Conservation (phyloP, 2,888 invertebrate species). For the Zaprionus obscuricornis region DNA sequence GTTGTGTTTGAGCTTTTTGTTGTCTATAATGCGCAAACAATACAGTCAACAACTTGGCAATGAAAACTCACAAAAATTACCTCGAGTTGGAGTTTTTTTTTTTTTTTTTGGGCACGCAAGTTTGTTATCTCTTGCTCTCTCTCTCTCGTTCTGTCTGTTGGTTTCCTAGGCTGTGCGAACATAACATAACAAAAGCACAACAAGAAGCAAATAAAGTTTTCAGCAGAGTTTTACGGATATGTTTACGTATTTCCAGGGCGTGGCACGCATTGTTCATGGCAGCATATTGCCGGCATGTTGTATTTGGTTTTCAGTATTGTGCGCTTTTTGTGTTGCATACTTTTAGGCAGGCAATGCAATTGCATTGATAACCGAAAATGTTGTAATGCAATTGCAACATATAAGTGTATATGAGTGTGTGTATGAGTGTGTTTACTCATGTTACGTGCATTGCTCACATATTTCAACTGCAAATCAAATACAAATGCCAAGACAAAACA, state of each 20-base stretch:
- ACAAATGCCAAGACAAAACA: slow-evolving; percentile 13
- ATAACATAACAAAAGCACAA: slow-evolving; percentile 31
- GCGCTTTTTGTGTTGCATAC: slow-evolving; percentile 60
- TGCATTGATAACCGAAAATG: slow-evolving; percentile 73
- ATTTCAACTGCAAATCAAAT: slow-evolving; percentile 72
- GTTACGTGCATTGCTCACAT: slow-evolving; percentile 64
- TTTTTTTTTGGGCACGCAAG: slow-evolving; percentile 48
- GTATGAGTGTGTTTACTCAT: slow-evolving; percentile 17
- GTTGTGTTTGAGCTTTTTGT: too few species aligned
- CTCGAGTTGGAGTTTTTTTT: slow-evolving; percentile 39
- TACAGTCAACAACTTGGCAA: slow-evolving; percentile 71
- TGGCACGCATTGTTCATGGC: slow-evolving; percentile 42
- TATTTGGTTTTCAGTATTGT: slow-evolving; percentile 15
- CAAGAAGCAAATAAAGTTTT: slow-evolving; percentile 13
- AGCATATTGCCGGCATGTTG: slow-evolving; percentile 41
- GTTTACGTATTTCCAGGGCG: slow-evolving; percentile 13
- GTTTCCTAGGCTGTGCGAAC: too few species aligned
- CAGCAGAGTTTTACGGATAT: background rate
- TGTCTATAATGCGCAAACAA: slow-evolving; percentile 72
- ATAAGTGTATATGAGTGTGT: slow-evolving; percentile 22
- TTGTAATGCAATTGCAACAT: too few species aligned
- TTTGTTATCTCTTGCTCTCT: too few species aligned
- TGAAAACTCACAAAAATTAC: slow-evolving; percentile 69
- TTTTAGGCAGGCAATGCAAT: slow-evolving; percentile 65
- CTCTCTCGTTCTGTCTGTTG: too few species aligned